Evolutionary conservation across 2,113 vertebrate species (phyloP).

Genomic region (Balaeniceps rex): DNA sequence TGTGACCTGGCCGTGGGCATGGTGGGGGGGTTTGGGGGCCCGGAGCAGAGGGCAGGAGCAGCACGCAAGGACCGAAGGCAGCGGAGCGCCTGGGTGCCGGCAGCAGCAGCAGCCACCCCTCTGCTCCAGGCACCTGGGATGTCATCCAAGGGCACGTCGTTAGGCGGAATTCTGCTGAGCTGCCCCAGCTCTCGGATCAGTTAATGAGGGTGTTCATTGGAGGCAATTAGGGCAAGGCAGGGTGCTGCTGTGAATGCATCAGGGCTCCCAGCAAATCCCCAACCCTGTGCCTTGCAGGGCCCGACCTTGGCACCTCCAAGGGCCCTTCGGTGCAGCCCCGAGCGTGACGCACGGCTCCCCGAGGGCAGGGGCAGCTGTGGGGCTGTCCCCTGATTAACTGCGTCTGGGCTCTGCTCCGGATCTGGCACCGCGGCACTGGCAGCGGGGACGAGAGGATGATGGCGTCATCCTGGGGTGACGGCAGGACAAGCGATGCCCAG

Average conservation of each 20-base stretch:
- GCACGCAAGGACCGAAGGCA: not conserved
- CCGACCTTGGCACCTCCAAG: rapidly evolving
- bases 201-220: not conserved
- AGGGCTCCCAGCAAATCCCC: not conserved
- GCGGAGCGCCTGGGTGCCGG: rapidly evolving
- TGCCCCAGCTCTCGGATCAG: not conserved
- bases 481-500: not conserved
- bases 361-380: not conserved
- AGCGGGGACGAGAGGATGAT: rapidly evolving
- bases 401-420: not conserved
- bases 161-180: not conserved
- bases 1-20: not conserved
- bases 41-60: not conserved
- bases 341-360: not conserved
- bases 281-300: not conserved
- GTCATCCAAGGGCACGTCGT: not conserved
- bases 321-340: rapidly evolving
- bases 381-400: not conserved
- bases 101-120: no score
- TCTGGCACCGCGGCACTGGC: not conserved
- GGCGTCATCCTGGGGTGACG: not conserved
- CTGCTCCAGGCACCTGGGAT: not conserved
- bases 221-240: not conserved
- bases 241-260: not conserved
- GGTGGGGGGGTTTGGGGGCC: rapidly evolving